Evolutionary conservation across 2,797 vertebrate species (phyloP).

Genomic region (Acanthis flammea): DNA sequence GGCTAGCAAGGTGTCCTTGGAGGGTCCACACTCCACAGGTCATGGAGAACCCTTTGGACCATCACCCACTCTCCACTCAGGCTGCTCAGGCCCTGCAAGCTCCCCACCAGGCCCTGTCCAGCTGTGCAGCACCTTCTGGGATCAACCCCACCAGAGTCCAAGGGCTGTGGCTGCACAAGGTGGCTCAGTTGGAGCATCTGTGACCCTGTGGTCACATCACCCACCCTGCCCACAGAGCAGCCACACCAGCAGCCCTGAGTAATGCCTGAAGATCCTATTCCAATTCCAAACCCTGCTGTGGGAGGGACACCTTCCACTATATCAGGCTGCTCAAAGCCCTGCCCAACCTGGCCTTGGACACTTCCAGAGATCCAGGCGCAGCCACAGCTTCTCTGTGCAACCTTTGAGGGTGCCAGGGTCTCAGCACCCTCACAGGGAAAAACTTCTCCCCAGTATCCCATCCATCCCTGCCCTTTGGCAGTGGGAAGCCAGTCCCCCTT

Average conservation of each 20-base stretch:
- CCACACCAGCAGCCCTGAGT: background rate
- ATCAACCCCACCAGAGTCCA: rapidly evolving
- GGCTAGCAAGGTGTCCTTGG: background rate
- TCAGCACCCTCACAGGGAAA: rapidly evolving
- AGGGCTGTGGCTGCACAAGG: background rate
- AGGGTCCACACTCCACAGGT: rapidly evolving
- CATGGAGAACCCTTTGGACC: background rate
- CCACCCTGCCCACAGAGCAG: background rate
- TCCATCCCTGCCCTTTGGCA: rapidly evolving
- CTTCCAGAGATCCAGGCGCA: background rate
- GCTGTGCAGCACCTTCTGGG: background rate
- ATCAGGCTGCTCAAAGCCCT: rapidly evolving
- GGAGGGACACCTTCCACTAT: background rate
- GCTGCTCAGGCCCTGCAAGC: background rate
- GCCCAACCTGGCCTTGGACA: background rate
- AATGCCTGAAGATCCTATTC: background rate
- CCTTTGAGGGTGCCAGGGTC: background rate
- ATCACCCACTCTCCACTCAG: rapidly evolving
- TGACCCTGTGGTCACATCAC: background rate
- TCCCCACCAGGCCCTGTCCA: background rate
- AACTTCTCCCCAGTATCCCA: background rate
- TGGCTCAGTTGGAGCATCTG: background rate
- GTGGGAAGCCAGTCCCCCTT: background rate
- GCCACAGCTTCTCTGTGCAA: background rate
- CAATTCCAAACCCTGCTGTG: rapidly evolving